Evolutionary conservation across 2,113 vertebrate species (phyloP), one percentile per base, ranked within the genome.

Genomic region (Pogonocichla stellata): DNA sequence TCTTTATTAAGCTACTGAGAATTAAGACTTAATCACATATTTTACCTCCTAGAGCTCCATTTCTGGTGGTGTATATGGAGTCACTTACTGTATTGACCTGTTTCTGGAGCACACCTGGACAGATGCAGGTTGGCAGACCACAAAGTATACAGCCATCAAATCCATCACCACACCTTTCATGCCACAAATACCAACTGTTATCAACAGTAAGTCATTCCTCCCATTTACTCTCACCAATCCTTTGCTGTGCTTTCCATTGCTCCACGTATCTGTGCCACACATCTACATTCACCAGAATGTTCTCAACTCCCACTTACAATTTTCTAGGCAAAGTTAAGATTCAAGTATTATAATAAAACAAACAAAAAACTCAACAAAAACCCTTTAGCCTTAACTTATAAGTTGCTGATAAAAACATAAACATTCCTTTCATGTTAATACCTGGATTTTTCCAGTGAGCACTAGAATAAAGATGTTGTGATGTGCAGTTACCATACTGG

Each of bases 31-130:
- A 86, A 88, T 64, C 31, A n/a, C 23, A 73, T 40, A 42, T 87
- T 51, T 75, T 83, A 26, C 74, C 72, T 96, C 61, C 81, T 92
- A 98, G 97, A 98, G 97, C 42, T 94, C 94, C 20, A 6, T 97
- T 80, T 90, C 71, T 66, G 78, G 24, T 71, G 95, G 86, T 45
- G 51, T 92, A 11, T 95, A 97, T 62, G 97, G 97, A 62, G 36
- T 96, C 5, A 89, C 42, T 80, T 98, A 96, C 62, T 92, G 61
- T 19, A 97, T 97, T 75, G 16, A 95, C 53, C 75, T 97, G 40
- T 89, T 97, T 66, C 69, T 98, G 97, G 97, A 97, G 78, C 95
- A 97, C 85, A 81, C 33, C 0, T 98, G 97, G 97, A 84, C 38
- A 7, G 96, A 97, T 77, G 85, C 80, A 71, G 94, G 77, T 1